Conservation (phyloP, 1,140 invertebrate species). For the Drosophila pachea region DNA sequence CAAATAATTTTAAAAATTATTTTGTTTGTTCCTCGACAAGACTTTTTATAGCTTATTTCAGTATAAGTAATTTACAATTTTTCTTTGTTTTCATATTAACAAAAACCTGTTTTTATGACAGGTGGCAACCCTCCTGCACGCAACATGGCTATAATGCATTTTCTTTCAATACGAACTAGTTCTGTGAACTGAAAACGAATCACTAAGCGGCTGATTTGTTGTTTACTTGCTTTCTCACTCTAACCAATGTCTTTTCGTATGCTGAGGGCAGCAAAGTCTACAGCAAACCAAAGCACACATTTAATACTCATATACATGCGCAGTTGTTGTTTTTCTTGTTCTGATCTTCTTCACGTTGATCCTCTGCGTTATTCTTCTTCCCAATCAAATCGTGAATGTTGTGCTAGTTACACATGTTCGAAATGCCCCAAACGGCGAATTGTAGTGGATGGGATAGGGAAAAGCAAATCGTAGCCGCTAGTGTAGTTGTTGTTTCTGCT, state of each 20-base stretch:
- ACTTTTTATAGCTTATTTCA: too few relatives aligned
- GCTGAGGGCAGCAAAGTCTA: slow-evolving; percentile 9
- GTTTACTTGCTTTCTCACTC: slow-evolving; percentile 21
- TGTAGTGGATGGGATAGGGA: slow-evolving; percentile 40
- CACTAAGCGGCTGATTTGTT: slow-evolving; percentile 38
- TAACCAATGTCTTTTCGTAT: slow-evolving; percentile 14
- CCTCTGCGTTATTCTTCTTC: slow-evolving; percentile 21
- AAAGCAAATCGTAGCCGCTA: slow-evolving; percentile 39
- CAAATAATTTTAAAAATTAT: too few relatives aligned
- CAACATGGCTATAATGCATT: slow-evolving; percentile 42
- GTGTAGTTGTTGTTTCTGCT: slow-evolving; percentile 16
- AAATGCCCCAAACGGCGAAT: slow-evolving; percentile 36
- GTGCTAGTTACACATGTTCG: slow-evolving; percentile 39
- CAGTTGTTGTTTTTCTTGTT: slow-evolving; percentile 18
- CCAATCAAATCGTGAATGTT: slow-evolving; percentile 33
- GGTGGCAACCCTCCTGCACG: slow-evolving; percentile 30
- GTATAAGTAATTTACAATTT: background rate
- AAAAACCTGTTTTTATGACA: slow-evolving; percentile 10
- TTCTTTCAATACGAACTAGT: slow-evolving; percentile 33
- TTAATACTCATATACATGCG: slow-evolving; percentile 35
- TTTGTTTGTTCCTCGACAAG: too few relatives aligned
- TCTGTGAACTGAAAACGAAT: slow-evolving; percentile 38
- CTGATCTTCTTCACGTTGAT: slow-evolving; percentile 26
- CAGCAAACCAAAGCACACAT: slow-evolving; percentile 18
- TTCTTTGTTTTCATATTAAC: background rate